Evolutionary conservation across 2,888 invertebrate species (phyloP).

Genomic region (Tryphoninae sp.): DNA sequence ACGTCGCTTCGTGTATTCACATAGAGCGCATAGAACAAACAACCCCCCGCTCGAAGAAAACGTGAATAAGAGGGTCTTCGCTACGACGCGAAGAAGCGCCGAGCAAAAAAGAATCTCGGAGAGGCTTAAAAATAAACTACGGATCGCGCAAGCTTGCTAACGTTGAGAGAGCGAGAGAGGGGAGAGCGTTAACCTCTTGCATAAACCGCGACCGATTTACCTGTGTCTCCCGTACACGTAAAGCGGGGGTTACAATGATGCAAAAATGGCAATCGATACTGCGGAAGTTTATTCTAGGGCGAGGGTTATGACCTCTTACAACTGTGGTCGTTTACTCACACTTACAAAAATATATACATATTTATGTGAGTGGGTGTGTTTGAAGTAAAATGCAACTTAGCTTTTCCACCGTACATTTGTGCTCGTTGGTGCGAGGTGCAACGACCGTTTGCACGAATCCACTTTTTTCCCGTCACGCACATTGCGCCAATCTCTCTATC

Average conservation of each 20-base stretch:
- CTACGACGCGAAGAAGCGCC: neutral
- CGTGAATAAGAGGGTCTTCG: neutral
- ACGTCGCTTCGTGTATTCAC: neutral
- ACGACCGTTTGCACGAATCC: conserved; percentile 54
- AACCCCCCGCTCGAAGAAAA: neutral
- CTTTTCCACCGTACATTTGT: neutral
- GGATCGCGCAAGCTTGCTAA: conserved; percentile 37
- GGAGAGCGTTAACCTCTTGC: conserved; percentile 54
- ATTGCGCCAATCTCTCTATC: neutral
- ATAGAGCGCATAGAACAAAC: neutral
- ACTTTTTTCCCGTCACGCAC: conserved; percentile 37
- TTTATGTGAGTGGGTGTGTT: neutral
- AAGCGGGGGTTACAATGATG: conserved; percentile 13
- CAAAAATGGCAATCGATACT: conserved; percentile 57
- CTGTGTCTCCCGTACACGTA: conserved; percentile 22
- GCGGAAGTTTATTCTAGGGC: conserved; percentile 60
- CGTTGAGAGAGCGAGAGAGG: conserved; percentile 6
- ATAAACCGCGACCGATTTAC: conserved; percentile 53
- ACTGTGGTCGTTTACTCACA: neutral
- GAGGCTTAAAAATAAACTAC: conserved; percentile 51
- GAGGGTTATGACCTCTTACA: conserved; percentile 44
- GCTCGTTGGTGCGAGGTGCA: conserved; percentile 26
- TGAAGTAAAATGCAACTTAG: neutral
- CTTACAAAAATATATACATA: conserved; percentile 18
- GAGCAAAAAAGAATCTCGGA: neutral